phyloP scores from a whole-genome alignment of 2,797 vertebrate genomes.

The Malacoctenus gilli region DNA sequence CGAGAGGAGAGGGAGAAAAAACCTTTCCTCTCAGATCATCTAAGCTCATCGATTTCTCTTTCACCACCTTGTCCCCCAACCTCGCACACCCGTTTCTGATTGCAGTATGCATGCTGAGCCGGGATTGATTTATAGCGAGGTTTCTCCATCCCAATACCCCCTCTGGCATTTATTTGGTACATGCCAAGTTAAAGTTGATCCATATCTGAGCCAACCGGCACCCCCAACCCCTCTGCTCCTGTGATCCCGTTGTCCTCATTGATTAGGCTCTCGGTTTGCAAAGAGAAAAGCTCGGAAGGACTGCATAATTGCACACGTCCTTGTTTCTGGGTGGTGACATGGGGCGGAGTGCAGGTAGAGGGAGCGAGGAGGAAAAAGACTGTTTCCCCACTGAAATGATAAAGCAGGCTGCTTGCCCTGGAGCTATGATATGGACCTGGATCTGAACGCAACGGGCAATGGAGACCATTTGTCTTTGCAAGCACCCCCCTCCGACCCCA shows the following conservation, averaged over 20 bases:
- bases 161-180: slow-evolving; percentile 62
- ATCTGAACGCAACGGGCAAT: slow-evolving; percentile 48
- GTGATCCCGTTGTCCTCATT: slow-evolving; percentile 62
- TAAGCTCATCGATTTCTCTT: slow-evolving; percentile 43
- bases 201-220: slow-evolving; percentile 64
- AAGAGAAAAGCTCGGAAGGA: slow-evolving; percentile 43
- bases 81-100: slow-evolving; percentile 30
- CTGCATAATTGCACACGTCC: slow-evolving; percentile 42
- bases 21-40: slow-evolving; percentile 47
- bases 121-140: slow-evolving; percentile 59
- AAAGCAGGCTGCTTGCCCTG: slow-evolving; percentile 37
- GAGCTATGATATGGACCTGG: slow-evolving; percentile 35
- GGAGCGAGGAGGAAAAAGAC: slow-evolving; percentile 27
- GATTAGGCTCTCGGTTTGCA: slow-evolving; percentile 57
- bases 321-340: slow-evolving; percentile 24
- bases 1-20: background rate
- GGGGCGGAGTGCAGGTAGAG: slow-evolving; percentile 5
- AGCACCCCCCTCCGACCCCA: slow-evolving; percentile 25
- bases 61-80: slow-evolving; percentile 32
- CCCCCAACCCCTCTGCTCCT: slow-evolving; percentile 44
- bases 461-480: slow-evolving; percentile 50
- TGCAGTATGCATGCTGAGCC: slow-evolving; percentile 42
- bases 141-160: slow-evolving; percentile 45
- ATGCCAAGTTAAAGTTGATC: slow-evolving; percentile 69
- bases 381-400: slow-evolving; percentile 43